Conservation (phyloP, 2,113 vertebrate genomes). For the Ictalurus punctatus region DNA sequence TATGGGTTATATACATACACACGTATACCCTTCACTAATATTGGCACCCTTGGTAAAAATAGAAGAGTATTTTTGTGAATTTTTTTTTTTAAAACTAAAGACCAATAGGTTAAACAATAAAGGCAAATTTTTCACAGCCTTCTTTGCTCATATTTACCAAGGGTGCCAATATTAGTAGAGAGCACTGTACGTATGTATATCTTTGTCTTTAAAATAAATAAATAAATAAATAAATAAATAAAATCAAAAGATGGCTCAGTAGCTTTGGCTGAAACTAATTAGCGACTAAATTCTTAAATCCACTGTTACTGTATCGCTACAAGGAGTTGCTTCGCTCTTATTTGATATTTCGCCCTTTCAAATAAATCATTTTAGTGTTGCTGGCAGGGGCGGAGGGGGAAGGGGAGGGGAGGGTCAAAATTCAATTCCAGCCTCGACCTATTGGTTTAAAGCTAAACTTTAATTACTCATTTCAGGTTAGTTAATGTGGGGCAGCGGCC, state of each 20-base stretch:
- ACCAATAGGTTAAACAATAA: too few relatives aligned
- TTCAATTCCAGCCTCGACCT: conserved; percentile 67
- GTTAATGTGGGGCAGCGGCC: conserved; percentile 61
- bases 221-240: too few relatives aligned
- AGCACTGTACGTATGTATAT: too few relatives aligned
- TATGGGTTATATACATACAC: neutral
- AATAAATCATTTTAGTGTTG: conserved; percentile 36
- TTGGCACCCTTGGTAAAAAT: too few relatives aligned
- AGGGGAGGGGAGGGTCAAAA: conserved; percentile 46
- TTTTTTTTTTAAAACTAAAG: too few relatives aligned
- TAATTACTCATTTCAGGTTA: conserved; percentile 71
- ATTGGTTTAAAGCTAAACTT: conserved; percentile 69
- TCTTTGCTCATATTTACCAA: too few relatives aligned
- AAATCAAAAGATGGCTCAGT: neutral
- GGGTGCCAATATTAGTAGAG: too few relatives aligned
- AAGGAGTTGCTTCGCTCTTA: neutral
- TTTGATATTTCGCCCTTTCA: conserved; percentile 11
- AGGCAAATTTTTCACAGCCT: too few relatives aligned
- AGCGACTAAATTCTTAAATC: neutral
- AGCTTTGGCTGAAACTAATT: neutral
- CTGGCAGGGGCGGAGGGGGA: neutral
- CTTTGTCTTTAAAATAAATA: too few relatives aligned
- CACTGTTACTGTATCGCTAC: neutral
- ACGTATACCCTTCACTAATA: too few relatives aligned
- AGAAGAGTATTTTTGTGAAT: too few relatives aligned